Conservation (phyloP, 2,113 vertebrate species). For the Burhinus oedicnemus region DNA sequence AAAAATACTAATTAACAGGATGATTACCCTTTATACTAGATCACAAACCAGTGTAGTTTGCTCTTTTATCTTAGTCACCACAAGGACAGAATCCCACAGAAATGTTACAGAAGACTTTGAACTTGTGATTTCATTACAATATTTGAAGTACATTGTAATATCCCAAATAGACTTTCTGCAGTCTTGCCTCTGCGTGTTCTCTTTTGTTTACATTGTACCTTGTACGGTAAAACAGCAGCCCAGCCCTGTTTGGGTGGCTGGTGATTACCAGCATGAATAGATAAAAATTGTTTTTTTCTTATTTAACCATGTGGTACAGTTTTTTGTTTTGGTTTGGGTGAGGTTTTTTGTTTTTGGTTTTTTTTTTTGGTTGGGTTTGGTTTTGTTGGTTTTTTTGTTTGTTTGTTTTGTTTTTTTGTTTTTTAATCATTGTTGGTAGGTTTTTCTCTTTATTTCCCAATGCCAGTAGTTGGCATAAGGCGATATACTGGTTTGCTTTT, state of each 20-base stretch:
- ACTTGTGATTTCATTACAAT: background rate
- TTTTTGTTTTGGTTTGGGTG: background rate
- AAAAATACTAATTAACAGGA: background rate
- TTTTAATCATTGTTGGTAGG: background rate
- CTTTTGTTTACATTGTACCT: background rate
- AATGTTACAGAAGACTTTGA: background rate
- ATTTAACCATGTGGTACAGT: background rate
- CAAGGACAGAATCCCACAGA: background rate
- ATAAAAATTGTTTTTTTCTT: background rate
- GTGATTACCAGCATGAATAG: background rate
- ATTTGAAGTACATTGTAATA: background rate
- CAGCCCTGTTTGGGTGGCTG: background rate
- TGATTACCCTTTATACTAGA: background rate
- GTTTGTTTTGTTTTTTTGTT: background rate
- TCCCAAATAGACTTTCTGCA: background rate
- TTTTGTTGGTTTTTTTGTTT: no score
- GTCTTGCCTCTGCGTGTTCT: background rate
- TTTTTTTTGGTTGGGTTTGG: no score
- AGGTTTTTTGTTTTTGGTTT: no score
- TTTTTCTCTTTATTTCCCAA: background rate
- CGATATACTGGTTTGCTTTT: background rate
- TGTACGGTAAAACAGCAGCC: background rate
- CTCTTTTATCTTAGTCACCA: background rate
- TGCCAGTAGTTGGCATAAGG: background rate
- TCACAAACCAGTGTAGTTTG: background rate